phyloP scores from a whole-genome alignment of 2,113 vertebrate species.

The Sylvilagus bachmani region DNA sequence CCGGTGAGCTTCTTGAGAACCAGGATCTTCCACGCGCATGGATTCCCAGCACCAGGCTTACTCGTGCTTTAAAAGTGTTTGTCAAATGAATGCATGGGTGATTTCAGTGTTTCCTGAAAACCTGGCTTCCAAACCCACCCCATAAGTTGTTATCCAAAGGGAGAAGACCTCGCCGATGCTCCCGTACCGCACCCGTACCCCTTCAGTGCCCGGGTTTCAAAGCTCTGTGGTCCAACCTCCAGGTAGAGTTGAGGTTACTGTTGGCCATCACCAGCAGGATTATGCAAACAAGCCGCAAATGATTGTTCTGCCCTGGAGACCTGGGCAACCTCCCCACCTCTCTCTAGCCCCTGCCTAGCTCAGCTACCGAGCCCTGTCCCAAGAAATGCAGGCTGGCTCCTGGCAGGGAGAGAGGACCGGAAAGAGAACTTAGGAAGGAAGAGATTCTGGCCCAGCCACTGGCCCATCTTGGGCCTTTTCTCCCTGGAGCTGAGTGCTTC shows the following conservation, averaged over 20 bases:
- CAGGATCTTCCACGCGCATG: neutral
- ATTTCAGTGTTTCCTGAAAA: constrained; percentile 17
- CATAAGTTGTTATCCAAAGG: constrained; percentile 38
- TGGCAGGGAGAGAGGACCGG: neutral
- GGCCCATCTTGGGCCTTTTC: neutral
- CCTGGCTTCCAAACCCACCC: neutral
- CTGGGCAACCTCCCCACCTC: neutral
- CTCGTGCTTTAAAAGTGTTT: constrained; percentile 26
- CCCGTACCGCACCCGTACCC: neutral
- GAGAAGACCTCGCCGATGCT: neutral
- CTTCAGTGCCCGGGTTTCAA: neutral
- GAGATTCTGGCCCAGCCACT: neutral
- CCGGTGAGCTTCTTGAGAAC: neutral
- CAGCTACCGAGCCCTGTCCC: neutral
- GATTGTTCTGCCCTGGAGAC: neutral
- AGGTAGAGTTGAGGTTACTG: neutral
- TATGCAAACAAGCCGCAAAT: constrained; percentile 1
- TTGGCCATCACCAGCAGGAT: neutral
- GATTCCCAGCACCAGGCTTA: neutral
- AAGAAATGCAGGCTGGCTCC: neutral
- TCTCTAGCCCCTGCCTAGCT: neutral
- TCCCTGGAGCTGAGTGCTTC: neutral
- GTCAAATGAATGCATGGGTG: constrained; percentile 30
- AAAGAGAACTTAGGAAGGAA: neutral
- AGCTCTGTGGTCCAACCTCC: neutral